Evolutionary conservation across 2,113 vertebrate species (phyloP), one percentile per base, ranked within the genome.

Genomic region (Plecotus auritus): DNA sequence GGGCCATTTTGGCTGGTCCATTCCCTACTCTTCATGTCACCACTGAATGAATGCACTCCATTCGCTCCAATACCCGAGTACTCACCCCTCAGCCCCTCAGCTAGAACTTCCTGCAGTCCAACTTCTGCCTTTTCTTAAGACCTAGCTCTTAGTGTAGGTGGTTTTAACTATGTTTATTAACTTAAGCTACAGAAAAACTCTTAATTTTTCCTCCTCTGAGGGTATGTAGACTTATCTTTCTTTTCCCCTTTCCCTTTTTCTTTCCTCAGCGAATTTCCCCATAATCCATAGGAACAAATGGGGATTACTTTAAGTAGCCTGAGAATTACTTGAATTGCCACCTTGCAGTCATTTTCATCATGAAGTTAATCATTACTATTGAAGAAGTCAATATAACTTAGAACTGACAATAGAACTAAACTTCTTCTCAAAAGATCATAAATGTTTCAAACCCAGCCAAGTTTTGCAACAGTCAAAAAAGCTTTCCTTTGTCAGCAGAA

Each of bases 321-420:
- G 70, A 84, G 56, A 80, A 80, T 42, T 69, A 61, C 23, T 74
- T 89, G 56, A 80, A 22, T 93, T 94, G 78, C 89, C 30, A 66
- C 85, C 22, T 69, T n/a, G 80, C 70, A 37, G 76, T n/a, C 73
- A 93, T 59, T 28, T 26, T 85, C n/a, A 49, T 35, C 73, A 30
- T 49, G 37, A 93, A 96, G 87, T 83, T 91, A 91, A 88, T 90
- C 56, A 74, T 85, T 88, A n/a, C 32, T 84, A 11, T 85, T 73
- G 42, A 92, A 95, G 32, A 73, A 14, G 2, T 92, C 59, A 59
- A 18, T 40, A 3, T 45, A 70, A 85, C 49, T 92, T 45, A 61
- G 28, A 90, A 88, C 37, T 66, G 76, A 49, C 66, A 80, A 10
- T 14, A 56, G 23, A 84, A 81, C 3, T 89, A 49, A 51, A 45